Conservation (phyloP, 2,888 invertebrate genomes). For the Syritta pipiens region DNA sequence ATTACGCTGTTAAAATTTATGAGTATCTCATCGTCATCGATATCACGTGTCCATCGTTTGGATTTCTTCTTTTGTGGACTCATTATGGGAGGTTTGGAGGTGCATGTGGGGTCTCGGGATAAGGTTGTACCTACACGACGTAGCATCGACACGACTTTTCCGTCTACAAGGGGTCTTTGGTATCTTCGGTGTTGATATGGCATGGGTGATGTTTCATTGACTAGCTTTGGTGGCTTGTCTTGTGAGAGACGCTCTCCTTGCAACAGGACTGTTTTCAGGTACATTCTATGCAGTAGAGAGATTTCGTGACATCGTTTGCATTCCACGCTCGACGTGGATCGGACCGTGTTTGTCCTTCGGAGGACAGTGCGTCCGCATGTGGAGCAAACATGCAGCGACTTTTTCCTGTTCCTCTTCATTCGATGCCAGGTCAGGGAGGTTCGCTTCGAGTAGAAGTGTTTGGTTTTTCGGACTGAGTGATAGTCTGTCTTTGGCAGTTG, state of each 20-base stretch:
- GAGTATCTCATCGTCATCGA: conserved; percentile 77
- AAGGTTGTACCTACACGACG: conserved; percentile 77
- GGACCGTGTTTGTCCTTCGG: conserved; percentile 51
- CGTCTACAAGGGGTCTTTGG: conserved; percentile 75
- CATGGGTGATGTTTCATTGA: conserved; percentile 24
- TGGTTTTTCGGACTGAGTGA: conserved; percentile 16
- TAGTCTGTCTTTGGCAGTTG: conserved; percentile 38
- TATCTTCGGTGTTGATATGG: conserved; percentile 43
- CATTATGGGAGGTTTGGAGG: conserved; percentile 73
- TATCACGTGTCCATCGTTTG: conserved; percentile 74
- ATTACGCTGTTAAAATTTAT: conserved; percentile 77
- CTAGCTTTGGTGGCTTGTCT: conserved; percentile 28
- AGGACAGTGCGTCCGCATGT: conserved; percentile 71
- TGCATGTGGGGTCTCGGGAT: conserved; percentile 71
- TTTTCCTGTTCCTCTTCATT: conserved; percentile 62
- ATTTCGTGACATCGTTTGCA: conserved; percentile 73
- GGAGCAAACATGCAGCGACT: conserved; percentile 72
- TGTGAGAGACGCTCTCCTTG: conserved; percentile 46
- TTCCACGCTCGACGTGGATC: conserved; percentile 62
- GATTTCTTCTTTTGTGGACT: conserved; percentile 74
- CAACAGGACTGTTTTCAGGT: conserved; percentile 67
- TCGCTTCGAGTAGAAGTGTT: conserved; percentile 67
- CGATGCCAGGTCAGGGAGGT: conserved; percentile 41
- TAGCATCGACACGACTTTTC: conserved; percentile 77
- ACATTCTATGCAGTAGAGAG: conserved; percentile 71